A percentile compares a stretch with the other conserved stretches of the same genome.
Evolutionary conservation across 2,113 vertebrate species (phyloP).

Genomic region (Phoenicopterus ruber): DNA sequence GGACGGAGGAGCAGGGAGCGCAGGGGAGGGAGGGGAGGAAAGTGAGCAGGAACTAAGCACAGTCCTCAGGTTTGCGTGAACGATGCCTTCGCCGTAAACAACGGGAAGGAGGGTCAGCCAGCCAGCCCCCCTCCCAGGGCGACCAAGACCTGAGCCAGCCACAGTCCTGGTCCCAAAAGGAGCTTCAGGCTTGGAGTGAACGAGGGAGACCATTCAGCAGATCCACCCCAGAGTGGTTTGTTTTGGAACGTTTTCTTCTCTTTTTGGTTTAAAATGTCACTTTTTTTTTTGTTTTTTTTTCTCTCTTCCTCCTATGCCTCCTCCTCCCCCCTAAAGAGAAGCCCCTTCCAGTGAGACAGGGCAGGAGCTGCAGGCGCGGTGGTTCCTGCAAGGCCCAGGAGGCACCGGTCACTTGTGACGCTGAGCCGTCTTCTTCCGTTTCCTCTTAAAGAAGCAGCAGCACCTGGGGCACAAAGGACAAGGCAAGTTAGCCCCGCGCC

Average conservation of each 20-base stretch:
- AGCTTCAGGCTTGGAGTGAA: conserved; percentile 66
- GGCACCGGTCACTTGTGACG: conserved; percentile 92
- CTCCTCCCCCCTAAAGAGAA: conserved; percentile 67
- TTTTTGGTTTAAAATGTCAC: conserved; percentile 80
- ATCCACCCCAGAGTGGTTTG: conserved; percentile 69
- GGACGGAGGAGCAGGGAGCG: conserved; percentile 2
- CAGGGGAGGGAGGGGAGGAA: conserved; percentile 26
- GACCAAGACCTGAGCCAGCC: conserved; percentile 64
- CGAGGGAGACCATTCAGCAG: conserved; percentile 53
- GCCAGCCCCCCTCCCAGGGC: conserved; percentile 58
- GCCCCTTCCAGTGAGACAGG: conserved; percentile 76
- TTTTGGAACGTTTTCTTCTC: conserved; percentile 73
- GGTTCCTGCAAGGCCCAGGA: conserved; percentile 70
- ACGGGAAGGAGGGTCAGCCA: conserved; percentile 73
- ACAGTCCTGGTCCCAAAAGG: conserved; percentile 73
- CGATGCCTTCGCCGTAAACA: conserved; percentile 73
- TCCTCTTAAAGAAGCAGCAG: conserved; percentile 99
- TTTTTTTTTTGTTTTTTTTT: not conserved
- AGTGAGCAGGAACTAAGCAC: conserved; percentile 66
- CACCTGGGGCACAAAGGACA: conserved; percentile 85
- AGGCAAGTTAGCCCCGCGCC: not conserved
- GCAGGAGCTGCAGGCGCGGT: conserved; percentile 72
- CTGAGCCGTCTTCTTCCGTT: conserved; percentile 97
- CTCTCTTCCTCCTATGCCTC: conserved; percentile 55
- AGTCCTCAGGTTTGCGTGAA: conserved; percentile 75